These are phyloP conservation scores for Agraylea sexmaculata DNA, from an alignment of 1,140 invertebrate genomes.

Conservation along the genomic window DNA sequence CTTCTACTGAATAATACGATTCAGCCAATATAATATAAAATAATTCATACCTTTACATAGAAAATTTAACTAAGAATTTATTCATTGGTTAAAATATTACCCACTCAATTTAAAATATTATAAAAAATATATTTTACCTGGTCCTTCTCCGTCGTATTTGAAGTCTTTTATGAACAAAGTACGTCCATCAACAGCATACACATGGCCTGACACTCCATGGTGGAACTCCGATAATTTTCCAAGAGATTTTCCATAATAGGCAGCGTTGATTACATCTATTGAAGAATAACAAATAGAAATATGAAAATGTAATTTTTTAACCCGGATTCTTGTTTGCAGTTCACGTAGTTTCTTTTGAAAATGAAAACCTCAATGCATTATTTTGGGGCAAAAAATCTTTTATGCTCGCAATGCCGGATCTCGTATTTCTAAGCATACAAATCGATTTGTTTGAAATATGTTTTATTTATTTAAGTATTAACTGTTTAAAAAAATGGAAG, in stretches of 20 bases:
- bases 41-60: too few relatives aligned
- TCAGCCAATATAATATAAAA: too few relatives aligned
- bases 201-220: conserved; percentile 72
- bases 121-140: conserved; percentile 58
- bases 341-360: neutral
- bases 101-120: neutral
- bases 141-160: conserved; percentile 78
- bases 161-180: conserved; percentile 81
- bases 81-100: neutral
- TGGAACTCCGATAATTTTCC: conserved; percentile 64
- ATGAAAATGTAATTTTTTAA: neutral
- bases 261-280: conserved; percentile 19
- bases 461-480: too few relatives aligned
- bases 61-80: too few relatives aligned
- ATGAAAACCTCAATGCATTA: neutral
- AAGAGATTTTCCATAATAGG: conserved; percentile 67
- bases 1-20: too few relatives aligned
- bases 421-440: too few relatives aligned
- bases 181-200: conserved; percentile 76
- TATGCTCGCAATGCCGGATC: too few relatives aligned
- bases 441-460: too few relatives aligned
- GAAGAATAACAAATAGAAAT: conserved; percentile 11
- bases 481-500: too few relatives aligned
- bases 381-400: neutral
- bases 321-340: neutral